A percentile compares a stretch with the other conserved stretches of the same genome.
Conservation (phyloP, 2,113 vertebrate genomes). For the Hyperoodon ampullatus region DNA sequence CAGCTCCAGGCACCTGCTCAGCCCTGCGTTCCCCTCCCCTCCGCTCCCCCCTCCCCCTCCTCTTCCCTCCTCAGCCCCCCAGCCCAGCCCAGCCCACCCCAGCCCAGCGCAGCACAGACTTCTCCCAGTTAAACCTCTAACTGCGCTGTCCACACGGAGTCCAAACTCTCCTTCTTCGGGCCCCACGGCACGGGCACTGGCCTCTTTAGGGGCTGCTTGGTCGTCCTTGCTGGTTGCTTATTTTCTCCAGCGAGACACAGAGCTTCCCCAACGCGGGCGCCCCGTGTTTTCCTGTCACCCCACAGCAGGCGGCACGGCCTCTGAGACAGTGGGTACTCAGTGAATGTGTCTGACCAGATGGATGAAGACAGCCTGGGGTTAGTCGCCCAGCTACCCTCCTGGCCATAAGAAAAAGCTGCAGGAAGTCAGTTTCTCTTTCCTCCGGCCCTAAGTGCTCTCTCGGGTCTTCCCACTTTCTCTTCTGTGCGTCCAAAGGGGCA, state of each 20-base stretch:
- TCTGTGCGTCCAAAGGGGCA: rapidly evolving
- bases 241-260: not conserved
- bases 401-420: rapidly evolving
- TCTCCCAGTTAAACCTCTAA: not conserved
- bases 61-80: not conserved
- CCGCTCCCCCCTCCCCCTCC: not conserved
- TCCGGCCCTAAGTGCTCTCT: not conserved
- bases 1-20: not conserved
- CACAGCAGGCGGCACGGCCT: rapidly evolving
- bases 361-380: not conserved
- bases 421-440: rapidly evolving
- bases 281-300: rapidly evolving
- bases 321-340: not conserved
- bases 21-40: not conserved
- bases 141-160: not conserved
- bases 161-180: not conserved
- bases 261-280: rapidly evolving
- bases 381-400: not conserved
- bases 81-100: not conserved
- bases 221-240: rapidly evolving
- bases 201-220: not conserved
- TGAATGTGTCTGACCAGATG: too few relatives aligned
- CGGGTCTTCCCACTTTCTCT: not conserved
- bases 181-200: not conserved
- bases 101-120: not conserved